phyloP scores from a whole-genome alignment of 2,888 invertebrate genomes.

The Caenorhabditis wallacei region DNA sequence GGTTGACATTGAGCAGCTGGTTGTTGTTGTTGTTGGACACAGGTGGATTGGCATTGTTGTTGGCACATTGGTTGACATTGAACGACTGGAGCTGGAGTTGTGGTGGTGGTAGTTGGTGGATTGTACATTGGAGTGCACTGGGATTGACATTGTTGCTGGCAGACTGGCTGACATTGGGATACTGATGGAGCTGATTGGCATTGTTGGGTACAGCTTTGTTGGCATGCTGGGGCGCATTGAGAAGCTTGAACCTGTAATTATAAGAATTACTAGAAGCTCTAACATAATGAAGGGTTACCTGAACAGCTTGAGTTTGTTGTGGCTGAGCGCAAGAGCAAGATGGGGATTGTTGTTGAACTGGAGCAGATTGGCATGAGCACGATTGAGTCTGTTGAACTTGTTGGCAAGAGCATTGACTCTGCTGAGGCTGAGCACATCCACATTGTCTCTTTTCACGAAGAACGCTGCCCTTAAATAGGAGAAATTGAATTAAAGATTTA shows the following conservation, averaged over 20 bases:
- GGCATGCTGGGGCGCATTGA: conserved; percentile 61
- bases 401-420: conserved; percentile 63
- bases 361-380: conserved; percentile 65
- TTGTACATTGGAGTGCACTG: conserved; percentile 54
- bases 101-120: conserved; percentile 49
- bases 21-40: conserved; percentile 58
- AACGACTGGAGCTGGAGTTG: conserved; percentile 46
- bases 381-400: conserved; percentile 64
- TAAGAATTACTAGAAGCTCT: not conserved
- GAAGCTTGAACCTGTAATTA: conserved; percentile 38
- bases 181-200: conserved; percentile 58
- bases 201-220: conserved; percentile 57
- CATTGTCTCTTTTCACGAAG: conserved; percentile 64
- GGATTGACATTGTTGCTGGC: conserved; percentile 61
- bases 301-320: conserved; percentile 58
- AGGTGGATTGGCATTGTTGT: conserved; percentile 41
- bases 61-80: conserved; percentile 54
- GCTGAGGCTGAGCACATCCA: conserved; percentile 61
- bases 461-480: conserved; percentile 44
- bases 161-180: conserved; percentile 56
- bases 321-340: conserved; percentile 61
- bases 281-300: conserved; percentile 6
- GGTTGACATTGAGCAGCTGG: conserved; percentile 53
- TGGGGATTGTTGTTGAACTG: conserved; percentile 58
- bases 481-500: not conserved